Evolutionary conservation across 1,140 invertebrate species (phyloP), one percentile per base, ranked within the genome.

Genomic region (Dendroctonus ponderosae): DNA sequence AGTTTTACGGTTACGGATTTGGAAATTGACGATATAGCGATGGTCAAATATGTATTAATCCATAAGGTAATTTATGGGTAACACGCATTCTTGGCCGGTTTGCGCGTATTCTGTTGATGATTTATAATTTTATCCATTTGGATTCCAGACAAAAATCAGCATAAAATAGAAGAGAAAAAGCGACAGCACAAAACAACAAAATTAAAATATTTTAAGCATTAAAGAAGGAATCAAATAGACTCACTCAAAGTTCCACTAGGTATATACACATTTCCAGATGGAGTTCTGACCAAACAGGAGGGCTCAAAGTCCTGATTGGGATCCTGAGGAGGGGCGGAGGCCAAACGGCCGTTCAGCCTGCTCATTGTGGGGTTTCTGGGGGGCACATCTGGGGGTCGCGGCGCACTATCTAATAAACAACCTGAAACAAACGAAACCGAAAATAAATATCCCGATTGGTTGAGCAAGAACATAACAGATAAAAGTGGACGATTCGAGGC

Each of bases 221-320:
- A 51, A n/a, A 8, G 7, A 51, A 51, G 11, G 8, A 51, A 64
- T 54, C 12, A 46, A 7, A 9, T 49, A 51, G 76, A 83, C 81
- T 83, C 77, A 83, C 82, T 83, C 76, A 83, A 74, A 76, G 83
- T 84, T 88, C 90, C 90, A 82, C 89, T 89, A 80, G 92, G 92
- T 86, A 94, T 92, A 83, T 94, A 95, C 78, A 94, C 92, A 83
- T 92, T 94, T 76, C 92, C 93, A 68, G 91, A 93, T 70, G 91
- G 88, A 61, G 91, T 94, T 79, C 92, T 87, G 73, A 94, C 91
- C 73, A 95, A 86, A 81, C 92, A 95, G 77, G 92, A 92, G 70
- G 92, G 91, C 80, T 95, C 93, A 80, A 94, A 92, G 79, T 95
- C 92, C 79, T 91, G 89, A 74, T 89, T 87, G 76, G 88, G 85